Evolutionary conservation across 1,140 invertebrate species (phyloP), one percentile per base, ranked within the genome.

Genomic region (Pomacea maculata): DNA sequence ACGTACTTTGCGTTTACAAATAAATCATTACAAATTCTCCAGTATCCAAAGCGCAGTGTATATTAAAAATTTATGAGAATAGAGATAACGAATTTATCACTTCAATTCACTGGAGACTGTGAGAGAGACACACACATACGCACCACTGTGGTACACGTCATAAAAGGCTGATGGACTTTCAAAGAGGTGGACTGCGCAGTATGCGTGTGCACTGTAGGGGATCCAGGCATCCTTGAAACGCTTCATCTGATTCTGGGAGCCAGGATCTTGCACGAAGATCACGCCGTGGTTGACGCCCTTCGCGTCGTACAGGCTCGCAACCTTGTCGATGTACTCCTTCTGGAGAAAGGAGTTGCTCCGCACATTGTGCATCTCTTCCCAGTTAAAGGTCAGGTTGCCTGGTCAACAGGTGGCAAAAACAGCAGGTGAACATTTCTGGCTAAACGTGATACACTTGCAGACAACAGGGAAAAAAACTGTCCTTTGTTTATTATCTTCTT

Each of bases 181-280:
- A 63, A 79, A 85, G n/a, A 83, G 34, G 79, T 83, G 77, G 9
- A 85, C 70, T 11, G 80, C 76, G 78, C 78, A 85, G 80, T 83
- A 78, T 55, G 80, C 75, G 71, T 79, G 65, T 21, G 83, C 77
- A 65, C 82, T 83, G 80, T 84, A 81, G 7, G 81, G 81, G 11
- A 85, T 79, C 84, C 84, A 85, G 12, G 82, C 67, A n/a, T 85
- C 84, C 54, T 82, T 81, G 63, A 85, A 76, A 5, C 84, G 63
- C 75, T 83, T 79, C 73, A 85, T 34, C 71, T 84, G 79, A 25
- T 79, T 52, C 45, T 79, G 78, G 19, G 77, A 78, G 14, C 55
- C 75, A 25, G 79, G 78, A 67, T 84, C 81, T 72, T 80, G 76
- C 11, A 85, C 73, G 74, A 83, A 85, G n/a, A 83, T 80, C 6